A percentile compares a stretch with the other conserved stretches of the same genome.
Evolutionary conservation across 2,113 vertebrate species (phyloP).

Genomic region (Chaetops frenatus): DNA sequence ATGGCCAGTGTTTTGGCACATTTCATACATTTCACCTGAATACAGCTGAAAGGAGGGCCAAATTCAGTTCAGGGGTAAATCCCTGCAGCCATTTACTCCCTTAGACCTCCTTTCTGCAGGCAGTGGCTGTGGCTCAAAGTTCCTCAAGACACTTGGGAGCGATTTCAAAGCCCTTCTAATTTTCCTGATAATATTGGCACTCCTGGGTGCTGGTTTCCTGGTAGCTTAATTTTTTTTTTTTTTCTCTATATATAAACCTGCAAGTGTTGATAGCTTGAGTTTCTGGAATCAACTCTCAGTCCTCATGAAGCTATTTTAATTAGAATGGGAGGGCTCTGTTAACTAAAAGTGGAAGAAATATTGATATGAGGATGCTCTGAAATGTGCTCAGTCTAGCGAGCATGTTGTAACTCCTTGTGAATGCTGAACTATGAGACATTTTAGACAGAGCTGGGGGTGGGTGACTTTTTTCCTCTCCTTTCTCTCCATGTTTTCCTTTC

Average conservation of each 20-base stretch:
- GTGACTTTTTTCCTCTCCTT: neutral
- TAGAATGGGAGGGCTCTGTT: constrained; percentile 50
- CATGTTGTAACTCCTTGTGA: neutral
- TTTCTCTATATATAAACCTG: neutral
- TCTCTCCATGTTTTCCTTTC: fast-evolving
- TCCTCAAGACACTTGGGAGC: neutral
- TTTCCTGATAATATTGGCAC: constrained; percentile 36
- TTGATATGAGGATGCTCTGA: neutral
- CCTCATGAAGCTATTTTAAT: constrained; percentile 47
- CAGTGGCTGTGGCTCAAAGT: neutral
- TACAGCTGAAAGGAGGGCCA: neutral
- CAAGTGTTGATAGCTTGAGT: neutral
- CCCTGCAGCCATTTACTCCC: neutral
- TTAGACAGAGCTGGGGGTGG: neutral
- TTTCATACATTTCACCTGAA: neutral
- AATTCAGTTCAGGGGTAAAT: neutral
- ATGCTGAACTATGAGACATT: neutral
- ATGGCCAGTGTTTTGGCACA: neutral
- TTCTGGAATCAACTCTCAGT: constrained; percentile 32
- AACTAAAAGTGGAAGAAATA: constrained; percentile 41
- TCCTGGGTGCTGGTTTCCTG: constrained; percentile 21
- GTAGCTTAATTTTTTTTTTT: neutral
- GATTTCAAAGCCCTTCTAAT: constrained; percentile 31
- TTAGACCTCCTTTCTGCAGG: neutral
- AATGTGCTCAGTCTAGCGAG: neutral